Evolutionary conservation across 2,797 vertebrate species (phyloP), one percentile per base, ranked within the genome.

Genomic region (Strix occidentalis): DNA sequence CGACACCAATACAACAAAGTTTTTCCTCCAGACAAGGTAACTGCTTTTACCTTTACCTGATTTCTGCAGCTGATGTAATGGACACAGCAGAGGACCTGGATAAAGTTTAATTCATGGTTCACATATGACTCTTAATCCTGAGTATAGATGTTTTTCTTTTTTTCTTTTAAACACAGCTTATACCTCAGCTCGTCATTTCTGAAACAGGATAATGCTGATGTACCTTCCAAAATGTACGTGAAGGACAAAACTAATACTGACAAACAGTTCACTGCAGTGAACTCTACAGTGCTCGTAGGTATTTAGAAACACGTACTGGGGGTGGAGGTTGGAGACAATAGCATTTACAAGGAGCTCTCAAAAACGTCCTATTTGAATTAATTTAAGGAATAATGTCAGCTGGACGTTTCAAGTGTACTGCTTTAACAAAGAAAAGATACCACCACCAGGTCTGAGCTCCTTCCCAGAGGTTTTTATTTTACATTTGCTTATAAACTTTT

Each of bases 241-340:
- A 92, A 97, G 95, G 95, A 66, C 89, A 89, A 93, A 95, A 94
- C n/a, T 81, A 90, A 95, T 89, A 78, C 48, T 19, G 65, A 54
- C 60, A 87, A 66, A 79, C 70, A 68, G 84, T 95, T 96, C 87
- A 96, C 57, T 57, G 58, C 58, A 69, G 43, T 45, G 43, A 45
- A 45, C 43, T 45, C 43, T 45, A 45, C 43, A 45, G 41, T 25
- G 68, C 43, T 75, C 64, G 11, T 45, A 89, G 33, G 50, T 83
- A 94, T 54, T 93, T 78, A 94, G 61, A 81, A 92, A 69, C 21
- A 69, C 17, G 37, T 17, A 53, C 15, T 16, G 25, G 8, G 6
- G 3, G 18, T 24, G 35, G 7, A 25, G 23, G 19, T 17, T 85
- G 45, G 60, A 72, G 28, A 70, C 61, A 80, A 69, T 1, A 61